Conservation (phyloP, 1,140 invertebrate genomes). For the Episyrphus balteatus region DNA sequence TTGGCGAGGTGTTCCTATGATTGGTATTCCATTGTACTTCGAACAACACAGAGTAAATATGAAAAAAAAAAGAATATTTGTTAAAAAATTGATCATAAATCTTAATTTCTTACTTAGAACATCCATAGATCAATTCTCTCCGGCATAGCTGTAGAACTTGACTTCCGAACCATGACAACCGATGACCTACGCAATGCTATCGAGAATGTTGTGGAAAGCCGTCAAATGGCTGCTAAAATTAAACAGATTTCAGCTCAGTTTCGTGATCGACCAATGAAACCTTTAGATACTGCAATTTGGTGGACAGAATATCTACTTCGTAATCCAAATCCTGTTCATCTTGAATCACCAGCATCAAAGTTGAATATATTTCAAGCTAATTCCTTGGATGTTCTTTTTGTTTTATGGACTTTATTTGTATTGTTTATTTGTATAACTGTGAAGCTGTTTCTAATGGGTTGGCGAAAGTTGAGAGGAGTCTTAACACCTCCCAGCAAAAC, state of each 20-base stretch:
- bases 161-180: neutral
- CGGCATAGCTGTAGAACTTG: neutral
- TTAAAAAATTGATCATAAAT: neutral
- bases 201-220: neutral
- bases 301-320: constrained; percentile 39
- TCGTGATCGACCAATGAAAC: constrained; percentile 38
- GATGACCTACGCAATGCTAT: neutral
- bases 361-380: too few relatives aligned
- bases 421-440: too few relatives aligned
- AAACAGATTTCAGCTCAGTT: constrained; percentile 39
- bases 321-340: too few relatives aligned
- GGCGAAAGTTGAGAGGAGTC: too few relatives aligned
- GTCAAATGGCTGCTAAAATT: constrained; percentile 18
- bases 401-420: too few relatives aligned
- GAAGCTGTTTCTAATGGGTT: too few relatives aligned
- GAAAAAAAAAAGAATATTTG: too few relatives aligned
- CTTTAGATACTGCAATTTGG: constrained; percentile 45
- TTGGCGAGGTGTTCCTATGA: constrained; percentile 41
- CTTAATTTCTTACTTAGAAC: neutral
- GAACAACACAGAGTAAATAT: constrained; percentile 42
- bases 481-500: too few relatives aligned
- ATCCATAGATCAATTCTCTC: neutral
- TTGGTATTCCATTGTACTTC: constrained; percentile 48
- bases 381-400: too few relatives aligned
- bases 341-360: too few relatives aligned